phyloP scores from a whole-genome alignment of 2,113 vertebrate species.

The Brachionichthys hirsutus region DNA sequence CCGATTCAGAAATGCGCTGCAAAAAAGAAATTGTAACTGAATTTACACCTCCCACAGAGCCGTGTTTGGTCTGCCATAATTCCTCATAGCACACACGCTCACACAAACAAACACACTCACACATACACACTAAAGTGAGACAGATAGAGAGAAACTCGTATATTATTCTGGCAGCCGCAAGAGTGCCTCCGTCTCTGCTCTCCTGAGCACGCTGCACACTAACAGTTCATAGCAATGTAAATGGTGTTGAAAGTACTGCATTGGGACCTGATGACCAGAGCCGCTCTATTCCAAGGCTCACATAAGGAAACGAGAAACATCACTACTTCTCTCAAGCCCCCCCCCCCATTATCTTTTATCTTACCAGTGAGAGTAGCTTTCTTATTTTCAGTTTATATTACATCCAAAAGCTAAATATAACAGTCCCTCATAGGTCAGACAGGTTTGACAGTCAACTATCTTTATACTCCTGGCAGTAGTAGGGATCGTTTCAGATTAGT shows the following conservation, averaged over 20 bases:
- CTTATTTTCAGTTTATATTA: conserved; percentile 58
- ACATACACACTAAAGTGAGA: conserved; percentile 31
- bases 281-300: conserved; percentile 49
- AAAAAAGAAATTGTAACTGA: conserved; percentile 62
- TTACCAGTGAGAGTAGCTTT: conserved; percentile 57
- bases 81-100: conserved; percentile 38
- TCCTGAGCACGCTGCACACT: conserved; percentile 64
- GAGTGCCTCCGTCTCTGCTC: conserved; percentile 64
- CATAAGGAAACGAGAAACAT: conserved; percentile 65
- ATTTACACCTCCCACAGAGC: conserved; percentile 78
- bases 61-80: conserved; percentile 71
- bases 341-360: conserved; percentile 68
- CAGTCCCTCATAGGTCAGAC: conserved; percentile 55
- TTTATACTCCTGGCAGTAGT: conserved; percentile 44
- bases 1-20: conserved; percentile 58
- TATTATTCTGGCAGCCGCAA: conserved; percentile 54
- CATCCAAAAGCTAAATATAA: conserved; percentile 67
- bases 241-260: conserved; percentile 74
- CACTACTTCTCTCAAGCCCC: conserved; percentile 53
- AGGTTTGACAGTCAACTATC: conserved; percentile 63
- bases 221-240: conserved; percentile 75
- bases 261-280: conserved; percentile 69
- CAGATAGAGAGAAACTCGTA: conserved; percentile 43
- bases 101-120: conserved; percentile 19
- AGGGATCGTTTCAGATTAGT: conserved; percentile 44